Conservation (phyloP, 2,113 vertebrate species). For the Paratilapia polleni region DNA sequence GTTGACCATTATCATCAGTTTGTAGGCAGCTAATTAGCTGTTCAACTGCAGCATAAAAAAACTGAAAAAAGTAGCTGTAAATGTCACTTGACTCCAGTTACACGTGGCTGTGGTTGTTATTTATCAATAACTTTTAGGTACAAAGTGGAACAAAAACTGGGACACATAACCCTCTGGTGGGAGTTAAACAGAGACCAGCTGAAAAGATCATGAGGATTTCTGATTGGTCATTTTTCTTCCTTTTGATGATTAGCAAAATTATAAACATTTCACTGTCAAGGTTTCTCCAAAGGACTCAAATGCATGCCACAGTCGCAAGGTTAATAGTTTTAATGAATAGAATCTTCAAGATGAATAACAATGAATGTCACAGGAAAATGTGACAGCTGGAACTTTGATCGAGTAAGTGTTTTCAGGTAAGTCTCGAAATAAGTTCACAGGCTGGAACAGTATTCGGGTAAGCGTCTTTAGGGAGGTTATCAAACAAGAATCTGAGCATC, state of each 20-base stretch:
- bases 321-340: background rate
- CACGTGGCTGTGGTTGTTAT: background rate
- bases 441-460: background rate
- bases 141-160: fast-evolving
- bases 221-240: background rate
- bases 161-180: background rate
- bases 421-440: background rate
- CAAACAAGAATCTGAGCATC: background rate
- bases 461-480: background rate
- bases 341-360: background rate
- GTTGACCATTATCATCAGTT: too few species aligned
- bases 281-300: background rate
- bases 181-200: background rate
- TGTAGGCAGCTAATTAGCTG: too few species aligned
- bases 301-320: background rate
- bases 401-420: background rate
- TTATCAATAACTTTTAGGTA: background rate
- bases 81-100: background rate
- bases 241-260: background rate
- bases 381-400: background rate
- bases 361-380: background rate
- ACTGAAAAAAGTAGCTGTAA: too few species aligned
- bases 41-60: too few species aligned
- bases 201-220: background rate
- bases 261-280: background rate